A percentile compares a stretch with the other conserved stretches of the same genome.
These are phyloP conservation scores for Oncopeltus fasciatus DNA, from an alignment of 1,140 invertebrate genomes.

Conservation along the genomic window DNA sequence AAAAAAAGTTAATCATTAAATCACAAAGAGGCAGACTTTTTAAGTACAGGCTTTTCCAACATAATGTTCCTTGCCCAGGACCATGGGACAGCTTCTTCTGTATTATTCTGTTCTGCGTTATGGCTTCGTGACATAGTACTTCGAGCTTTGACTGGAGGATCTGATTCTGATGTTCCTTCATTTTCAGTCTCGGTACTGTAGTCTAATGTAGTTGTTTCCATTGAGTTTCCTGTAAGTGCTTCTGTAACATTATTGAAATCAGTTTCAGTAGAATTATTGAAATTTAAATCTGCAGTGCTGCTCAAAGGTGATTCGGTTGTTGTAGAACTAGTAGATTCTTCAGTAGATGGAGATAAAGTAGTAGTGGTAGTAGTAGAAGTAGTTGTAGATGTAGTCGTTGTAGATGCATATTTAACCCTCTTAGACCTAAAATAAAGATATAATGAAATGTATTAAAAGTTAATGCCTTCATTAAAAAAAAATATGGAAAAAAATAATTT, in stretches of 20 bases:
- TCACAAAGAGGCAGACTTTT: constrained; percentile 21
- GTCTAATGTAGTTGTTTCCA: background rate
- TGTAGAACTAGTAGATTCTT: constrained; percentile 30
- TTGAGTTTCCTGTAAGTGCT: background rate
- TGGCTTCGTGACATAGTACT: background rate
- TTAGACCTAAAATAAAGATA: background rate
- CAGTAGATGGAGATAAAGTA: constrained; percentile 35
- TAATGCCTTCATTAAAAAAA: no score
- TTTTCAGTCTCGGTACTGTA: background rate
- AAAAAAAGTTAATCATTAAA: background rate
- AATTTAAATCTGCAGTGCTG: no score
- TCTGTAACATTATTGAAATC: no score
- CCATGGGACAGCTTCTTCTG: constrained; percentile 22
- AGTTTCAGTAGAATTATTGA: no score
- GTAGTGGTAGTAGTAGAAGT: constrained; percentile 31
- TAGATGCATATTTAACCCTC: background rate
- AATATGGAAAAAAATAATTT: no score
- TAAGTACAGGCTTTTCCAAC: constrained; percentile 26
- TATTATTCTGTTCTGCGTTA: background rate
- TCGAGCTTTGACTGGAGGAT: background rate
- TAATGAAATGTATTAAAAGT: background rate
- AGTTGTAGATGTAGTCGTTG: background rate
- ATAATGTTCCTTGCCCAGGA: constrained; percentile 26
- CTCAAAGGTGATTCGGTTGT: background rate
- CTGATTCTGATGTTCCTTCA: constrained; percentile 4